Percentiles rank a stretch among this genome's conserved stretches.
These are phyloP conservation scores for Hypanus sabinus DNA, from an alignment of 2,113 vertebrate genomes.

Conservation along the genomic window DNA sequence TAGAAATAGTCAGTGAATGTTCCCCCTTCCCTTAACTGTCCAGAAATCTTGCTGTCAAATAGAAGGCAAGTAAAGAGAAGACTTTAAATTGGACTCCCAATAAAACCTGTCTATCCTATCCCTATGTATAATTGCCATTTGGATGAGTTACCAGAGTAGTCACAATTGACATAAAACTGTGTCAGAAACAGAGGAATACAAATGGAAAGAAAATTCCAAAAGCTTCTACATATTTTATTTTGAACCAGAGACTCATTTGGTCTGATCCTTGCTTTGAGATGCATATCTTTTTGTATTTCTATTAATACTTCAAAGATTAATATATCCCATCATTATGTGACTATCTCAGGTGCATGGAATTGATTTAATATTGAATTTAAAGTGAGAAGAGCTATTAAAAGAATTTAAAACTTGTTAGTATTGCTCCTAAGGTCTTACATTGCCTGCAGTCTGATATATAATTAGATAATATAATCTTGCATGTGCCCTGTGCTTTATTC, in stretches of 20 bases:
- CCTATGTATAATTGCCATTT: background rate
- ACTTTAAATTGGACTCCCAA: background rate
- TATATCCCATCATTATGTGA: constrained; percentile 23
- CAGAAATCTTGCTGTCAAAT: background rate
- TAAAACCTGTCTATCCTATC: background rate
- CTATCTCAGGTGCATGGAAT: constrained; percentile 20
- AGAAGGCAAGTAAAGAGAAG: background rate
- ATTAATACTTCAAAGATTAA: background rate
- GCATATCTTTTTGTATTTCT: constrained; percentile 8
- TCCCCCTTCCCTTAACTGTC: background rate
- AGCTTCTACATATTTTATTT: background rate
- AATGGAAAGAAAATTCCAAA: background rate
- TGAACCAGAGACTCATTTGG: background rate
- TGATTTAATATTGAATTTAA: constrained; percentile 35
- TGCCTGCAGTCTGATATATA: constrained; percentile 33
- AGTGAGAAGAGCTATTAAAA: constrained; percentile 23
- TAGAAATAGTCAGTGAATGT: background rate
- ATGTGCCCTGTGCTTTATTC: constrained; percentile 16
- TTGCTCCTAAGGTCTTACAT: background rate
- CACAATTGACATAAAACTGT: background rate
- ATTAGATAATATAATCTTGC: constrained; percentile 29
- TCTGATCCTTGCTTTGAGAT: background rate
- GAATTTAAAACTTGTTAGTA: constrained; percentile 31
- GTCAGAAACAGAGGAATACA: background rate
- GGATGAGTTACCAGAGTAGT: background rate